Base-by-base conservation (phyloP, 2,113 vertebrate genomes). In the Ictalurus furcatus region DNA sequence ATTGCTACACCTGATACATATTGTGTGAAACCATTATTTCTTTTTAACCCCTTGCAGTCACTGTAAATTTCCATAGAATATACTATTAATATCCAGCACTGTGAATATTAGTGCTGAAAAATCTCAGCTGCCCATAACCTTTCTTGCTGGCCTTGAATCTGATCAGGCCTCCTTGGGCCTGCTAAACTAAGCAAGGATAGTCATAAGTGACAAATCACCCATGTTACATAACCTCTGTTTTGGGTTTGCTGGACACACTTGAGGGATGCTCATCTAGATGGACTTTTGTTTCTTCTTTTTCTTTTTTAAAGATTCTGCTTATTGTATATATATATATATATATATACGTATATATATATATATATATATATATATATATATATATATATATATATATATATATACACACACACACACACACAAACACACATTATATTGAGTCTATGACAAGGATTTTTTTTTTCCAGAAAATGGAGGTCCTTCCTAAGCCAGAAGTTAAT, bases 161-260 rank as follows among this genome's bases (percentile, higher is more conserved):
- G 54, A 56, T 74, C 54, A 79, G 56, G 40, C 52, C 69, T 86
- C 61, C 78, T 69, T 78, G 30, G 85, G 44, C 56, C 58, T 44
- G 7, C 92, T 93, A 92, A 94, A 95, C 92, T 94, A 93, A 93
- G 93, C 94, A 95, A 95, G 90, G 92, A 93, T 92, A 94, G 91
- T 89, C 61, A 92, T 93, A 94, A 81, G 88, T 94, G 94, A 93
- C 92, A 93, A 71, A 58, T 76, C 54, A 85, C 88, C 82, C 88
- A 87, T 85, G 87, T 84, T 37, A 83, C 83, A 93, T 95, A 95
- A 93, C 89, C 91, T 93, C 93, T 52, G 78, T 86, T 79, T 69
- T 88, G 83, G 92, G 89, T 89, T 88, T 90, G 84, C 59, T 92
- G 82, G 88, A 91, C 91, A 90, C 34, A 88, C 93, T 94, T 94